Conservation (phyloP, 64 coral and sea anemone species). For the Astreopora myriophthalma region DNA sequence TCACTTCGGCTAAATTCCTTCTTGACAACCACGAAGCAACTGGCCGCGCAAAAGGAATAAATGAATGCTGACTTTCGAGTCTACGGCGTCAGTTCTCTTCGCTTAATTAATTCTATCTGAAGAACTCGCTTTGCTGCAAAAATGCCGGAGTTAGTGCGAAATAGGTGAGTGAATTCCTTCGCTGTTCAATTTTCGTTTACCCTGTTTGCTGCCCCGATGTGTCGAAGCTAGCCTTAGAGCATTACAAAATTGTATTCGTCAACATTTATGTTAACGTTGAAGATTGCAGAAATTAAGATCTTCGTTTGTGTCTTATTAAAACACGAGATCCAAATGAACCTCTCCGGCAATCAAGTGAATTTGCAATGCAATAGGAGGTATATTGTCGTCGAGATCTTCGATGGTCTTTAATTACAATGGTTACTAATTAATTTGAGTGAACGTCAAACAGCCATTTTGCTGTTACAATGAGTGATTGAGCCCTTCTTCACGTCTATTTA, state of each 20-base stretch:
- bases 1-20: no score
- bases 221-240: no score
- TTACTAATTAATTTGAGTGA: conserved; percentile 11
- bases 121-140: not conserved
- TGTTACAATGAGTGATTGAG: not conserved
- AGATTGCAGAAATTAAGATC: no score
- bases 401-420: not conserved
- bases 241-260: no score
- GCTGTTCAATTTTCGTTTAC: not conserved
- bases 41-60: no score
- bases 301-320: not conserved
- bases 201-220: no score
- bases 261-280: no score
- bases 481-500: not conserved
- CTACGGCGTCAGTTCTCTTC: not conserved
- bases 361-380: conserved; percentile 7
- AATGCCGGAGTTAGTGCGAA: conserved; percentile 6
- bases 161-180: conserved; percentile 13
- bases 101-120: not conserved
- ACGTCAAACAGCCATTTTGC: not conserved
- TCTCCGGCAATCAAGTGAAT: not conserved
- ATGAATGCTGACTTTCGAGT: not conserved
- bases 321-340: not conserved
- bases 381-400: not conserved
- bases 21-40: no score